These are phyloP conservation scores for Aphidius colemani DNA, from an alignment of 2,888 invertebrate species.

Conservation along the genomic window DNA sequence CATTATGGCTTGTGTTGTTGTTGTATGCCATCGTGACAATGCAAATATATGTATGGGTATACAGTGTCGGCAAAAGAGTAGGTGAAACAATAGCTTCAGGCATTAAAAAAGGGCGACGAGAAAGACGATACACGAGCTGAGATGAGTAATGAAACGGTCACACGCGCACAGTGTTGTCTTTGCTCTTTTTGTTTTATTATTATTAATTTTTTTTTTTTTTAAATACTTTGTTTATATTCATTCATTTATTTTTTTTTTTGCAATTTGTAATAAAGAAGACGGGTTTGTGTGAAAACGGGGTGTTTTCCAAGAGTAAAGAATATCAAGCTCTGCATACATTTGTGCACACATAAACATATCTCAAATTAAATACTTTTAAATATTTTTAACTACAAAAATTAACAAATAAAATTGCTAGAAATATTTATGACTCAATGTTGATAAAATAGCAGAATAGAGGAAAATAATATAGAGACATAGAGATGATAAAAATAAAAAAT, in stretches of 20 bases:
- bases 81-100: no score
- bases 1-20: no score
- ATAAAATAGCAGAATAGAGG: constrained; percentile 10
- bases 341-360: no score
- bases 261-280: no score
- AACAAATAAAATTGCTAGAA: no score
- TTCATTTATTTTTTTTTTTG: no score
- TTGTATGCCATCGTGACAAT: not conserved
- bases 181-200: no score
- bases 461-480: constrained; percentile 4
- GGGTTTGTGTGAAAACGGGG: constrained; percentile 7
- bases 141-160: constrained; percentile 50
- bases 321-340: no score
- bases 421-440: not conserved
- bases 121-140: constrained; percentile 33
- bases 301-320: constrained; percentile 18
- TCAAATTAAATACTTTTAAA: no score
- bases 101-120: no score
- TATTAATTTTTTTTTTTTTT: no score
- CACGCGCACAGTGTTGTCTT: constrained; percentile 32
- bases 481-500: constrained; percentile 7
- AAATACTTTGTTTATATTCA: constrained; percentile 7
- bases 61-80: constrained; percentile 19
- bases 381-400: no score
- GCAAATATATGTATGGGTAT: not conserved